Evolutionary conservation across 2,888 invertebrate genomes (phyloP), one percentile per base, ranked within the genome.

Genomic region (Harpalus rubripes): DNA sequence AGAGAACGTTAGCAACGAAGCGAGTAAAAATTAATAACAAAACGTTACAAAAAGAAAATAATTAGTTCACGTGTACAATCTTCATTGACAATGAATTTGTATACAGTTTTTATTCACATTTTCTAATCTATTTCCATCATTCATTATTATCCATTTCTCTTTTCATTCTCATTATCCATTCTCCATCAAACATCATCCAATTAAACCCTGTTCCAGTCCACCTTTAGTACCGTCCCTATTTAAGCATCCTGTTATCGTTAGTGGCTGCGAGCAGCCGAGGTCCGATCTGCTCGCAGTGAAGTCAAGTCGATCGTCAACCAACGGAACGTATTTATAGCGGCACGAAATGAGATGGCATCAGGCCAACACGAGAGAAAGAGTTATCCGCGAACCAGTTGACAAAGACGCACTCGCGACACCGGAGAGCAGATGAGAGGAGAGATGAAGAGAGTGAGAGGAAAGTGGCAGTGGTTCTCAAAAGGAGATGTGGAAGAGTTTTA

Each of bases 341-440:
- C 41, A 44, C 72, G 72, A 74, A 74, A 74, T 74, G 72, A 74
- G 72, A 74, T 74, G 72, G 72, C 72, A 74, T 74, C 44, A 44
- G 16, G 72, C 72, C 72, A 74, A 72, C 15, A 72, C 68, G 72
- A 74, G 18, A 74, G 72, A 68, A 68, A 68, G 68, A 68, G 68
- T 68, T 68, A 68, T 68, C 68, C 68, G 15, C 68, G 68, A 74
- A 74, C 72, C 72, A 74, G 72, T 74, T 74, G 72, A 74, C 72
- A 74, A 74, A 74, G 72, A 74, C 72, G 44, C 44, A 44, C 72
- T 44, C 18, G 41, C 41, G 22, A 18, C 44, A 74, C 72, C 16
- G 16, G 18, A 74, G 72, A 41, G 18, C 7, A 44, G 18, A 26
- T 12, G 18, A 41, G 68, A 74, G 44, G 18, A 44, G 44, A 74